Evolutionary conservation across 2,888 invertebrate genomes (phyloP).

Genomic region (Eudemis profundana): DNA sequence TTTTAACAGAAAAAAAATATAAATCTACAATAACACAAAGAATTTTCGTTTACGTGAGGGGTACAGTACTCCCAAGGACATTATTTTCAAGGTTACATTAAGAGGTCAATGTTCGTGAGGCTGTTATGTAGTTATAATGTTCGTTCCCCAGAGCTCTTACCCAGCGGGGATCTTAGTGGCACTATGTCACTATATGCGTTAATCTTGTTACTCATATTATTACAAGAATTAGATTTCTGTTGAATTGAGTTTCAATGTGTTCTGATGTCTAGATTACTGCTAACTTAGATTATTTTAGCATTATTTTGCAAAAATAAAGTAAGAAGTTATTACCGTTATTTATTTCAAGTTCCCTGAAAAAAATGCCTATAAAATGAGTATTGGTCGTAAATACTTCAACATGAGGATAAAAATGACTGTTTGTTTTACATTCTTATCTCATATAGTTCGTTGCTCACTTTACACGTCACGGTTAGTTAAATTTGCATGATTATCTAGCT

Average conservation of each 20-base stretch:
- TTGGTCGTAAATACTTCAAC: too few species aligned
- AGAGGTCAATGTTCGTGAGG: constrained; percentile 38
- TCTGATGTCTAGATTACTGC: too few species aligned
- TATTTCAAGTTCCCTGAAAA: too few species aligned
- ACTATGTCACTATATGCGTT: constrained; percentile 48
- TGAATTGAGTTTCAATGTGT: constrained; percentile 16
- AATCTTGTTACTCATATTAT: constrained; percentile 45
- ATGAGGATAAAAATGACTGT: too few species aligned
- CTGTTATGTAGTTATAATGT: constrained; percentile 19
- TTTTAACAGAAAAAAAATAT: neutral
- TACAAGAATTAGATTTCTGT: constrained; percentile 32
- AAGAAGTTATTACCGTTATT: too few species aligned
- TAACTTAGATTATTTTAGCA: too few species aligned
- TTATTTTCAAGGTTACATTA: constrained; percentile 44
- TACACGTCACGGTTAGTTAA: neutral
- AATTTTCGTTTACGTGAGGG: neutral
- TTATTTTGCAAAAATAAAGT: too few species aligned
- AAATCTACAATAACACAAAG: constrained; percentile 1
- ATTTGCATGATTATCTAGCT: constrained; percentile 16
- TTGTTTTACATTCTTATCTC: neutral
- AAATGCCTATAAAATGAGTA: too few species aligned
- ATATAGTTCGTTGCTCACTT: neutral
- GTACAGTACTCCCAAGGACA: constrained; percentile 6
- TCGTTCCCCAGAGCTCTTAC: constrained; percentile 23
- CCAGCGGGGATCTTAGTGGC: constrained; percentile 37